phyloP scores from a whole-genome alignment of 2,113 vertebrate genomes.

The Furnarius figulus region DNA sequence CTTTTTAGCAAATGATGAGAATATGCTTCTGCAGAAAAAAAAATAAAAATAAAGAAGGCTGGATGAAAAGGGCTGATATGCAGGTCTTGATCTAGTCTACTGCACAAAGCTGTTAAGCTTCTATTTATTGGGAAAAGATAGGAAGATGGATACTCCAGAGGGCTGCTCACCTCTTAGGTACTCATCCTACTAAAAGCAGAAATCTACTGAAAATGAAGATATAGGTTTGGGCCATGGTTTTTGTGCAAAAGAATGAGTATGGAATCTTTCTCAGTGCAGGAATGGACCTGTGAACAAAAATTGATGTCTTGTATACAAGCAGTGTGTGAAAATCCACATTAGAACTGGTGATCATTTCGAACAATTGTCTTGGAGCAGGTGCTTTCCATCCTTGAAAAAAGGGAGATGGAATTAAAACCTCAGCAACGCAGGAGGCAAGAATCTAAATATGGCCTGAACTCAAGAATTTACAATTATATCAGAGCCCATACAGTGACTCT shows the following conservation, averaged over 20 bases:
- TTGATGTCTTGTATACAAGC: accelerated
- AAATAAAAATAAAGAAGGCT: not conserved
- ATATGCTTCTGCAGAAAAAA: not conserved
- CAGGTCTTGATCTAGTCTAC: not conserved
- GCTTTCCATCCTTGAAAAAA: not conserved
- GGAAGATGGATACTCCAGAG: not conserved
- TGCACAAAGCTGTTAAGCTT: not conserved
- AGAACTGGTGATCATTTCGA: not conserved
- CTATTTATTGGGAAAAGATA: not conserved
- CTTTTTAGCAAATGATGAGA: not conserved
- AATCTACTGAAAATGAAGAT: not conserved
- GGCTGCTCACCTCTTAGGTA: not conserved
- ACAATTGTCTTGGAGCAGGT: not conserved
- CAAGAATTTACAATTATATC: not conserved
- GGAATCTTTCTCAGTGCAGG: not conserved
- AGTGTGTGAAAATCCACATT: not conserved
- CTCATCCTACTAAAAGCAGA: not conserved
- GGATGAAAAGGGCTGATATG: not conserved
- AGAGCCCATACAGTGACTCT: not conserved
- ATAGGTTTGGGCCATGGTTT: not conserved
- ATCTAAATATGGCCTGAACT: not conserved
- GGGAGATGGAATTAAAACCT: not conserved
- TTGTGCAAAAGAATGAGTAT: not conserved
- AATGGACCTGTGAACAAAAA: not conserved
- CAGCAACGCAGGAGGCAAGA: not conserved